Base-by-base conservation (phyloP, 2,888 invertebrate genomes). In the Melangyna quadrimaculata region DNA sequence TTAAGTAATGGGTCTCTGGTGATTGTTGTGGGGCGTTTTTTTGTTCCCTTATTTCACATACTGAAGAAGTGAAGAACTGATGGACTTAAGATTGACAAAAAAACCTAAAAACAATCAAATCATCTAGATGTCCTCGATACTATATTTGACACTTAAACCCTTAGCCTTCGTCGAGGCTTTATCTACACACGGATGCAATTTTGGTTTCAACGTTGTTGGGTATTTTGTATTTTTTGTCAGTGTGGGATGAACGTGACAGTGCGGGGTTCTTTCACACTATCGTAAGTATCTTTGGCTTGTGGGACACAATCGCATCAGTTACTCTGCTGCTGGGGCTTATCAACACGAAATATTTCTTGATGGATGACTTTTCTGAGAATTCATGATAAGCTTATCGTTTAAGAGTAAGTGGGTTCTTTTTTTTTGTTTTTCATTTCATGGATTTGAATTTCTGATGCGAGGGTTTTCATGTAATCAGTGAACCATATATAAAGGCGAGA, bases 341-440 rank as follows among this genome's bases (percentile, higher is more conserved):
- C 83, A 70, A 12, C 57, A 51, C 17, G 61, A 74, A 74, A 78
- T 51, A 43, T 75, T 83, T 63, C 70, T 79, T 83, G 83, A 83
- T 83, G 79, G 83, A 83, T 83, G 83, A 83, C 74, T 83, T 57
- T 79, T 83, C 63, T 79, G 48, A 51, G 79, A 83, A 79, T 51
- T 51, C 55, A 19, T 40, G 61, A 61, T 79, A 83, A n/a, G 70
- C 79, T 83, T 83, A 83, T 83, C 83, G 61, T 7, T 5, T 2
- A 12, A 43, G 53, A 37, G 48, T 51, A 53, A 73, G 35, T 79
- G 63, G 72, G 43, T 24, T 73, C 7, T 57, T 14, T 12, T 69
- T 70, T 63, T 53, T 51, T n/a, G n/a, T 51, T 69, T 6, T 24
- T 79, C 22, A 32, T 53, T 59, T 45, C 14, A 14, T 51, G 55